Evolutionary conservation across 2,888 invertebrate species (phyloP), one percentile per base, ranked within the genome.

Genomic region (Microplitis deprimator): DNA sequence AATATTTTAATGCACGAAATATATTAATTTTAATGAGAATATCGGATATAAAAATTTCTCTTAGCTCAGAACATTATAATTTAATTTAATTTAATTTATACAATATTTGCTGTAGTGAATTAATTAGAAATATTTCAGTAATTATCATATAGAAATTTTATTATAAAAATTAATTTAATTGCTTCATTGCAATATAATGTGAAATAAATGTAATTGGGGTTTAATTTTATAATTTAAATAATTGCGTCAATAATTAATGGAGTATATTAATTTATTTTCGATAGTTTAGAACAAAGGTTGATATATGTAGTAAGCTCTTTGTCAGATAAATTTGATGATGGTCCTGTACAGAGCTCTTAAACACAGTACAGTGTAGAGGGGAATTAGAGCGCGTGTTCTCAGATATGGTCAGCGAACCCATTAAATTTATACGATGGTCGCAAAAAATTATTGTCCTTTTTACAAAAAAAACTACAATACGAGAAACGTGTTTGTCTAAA

Each of bases 321-420:
- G 10, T 65, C 65, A 10, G 16, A 29, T 29, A 38, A 29, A 13
- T 65, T 38, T 20, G 65, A 29, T 65, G 77, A 68, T 39, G 39
- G 62, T 77, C 68, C 73, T 17, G 68, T 41, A 68, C 50, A 29
- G 68, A 20, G 62, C 13, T 38, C 62, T 61, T 62, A 68, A 73
- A 73, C 39, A 38, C 67, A 62, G 40, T 17, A 17, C 60, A 16
- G 17, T 16, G 59, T 20, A 59, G 13, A 41, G 62, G 76, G 80
- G 86, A 86, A 86, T 84, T 86, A 84, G 86, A 86, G 85, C 86
- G 83, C 17, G 62, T 41, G 73, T 72, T 79, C 78, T 80, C 80
- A 76, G 81, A 82, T 84, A 83, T 83, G 85, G 82, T 79, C 79
- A 78, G 78, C 70, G 80, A 80, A 79, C 80, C 83, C 84, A 84